Conservation (phyloP, 92 coral and sea anemone genomes). For the Phenganax subtilis region DNA sequence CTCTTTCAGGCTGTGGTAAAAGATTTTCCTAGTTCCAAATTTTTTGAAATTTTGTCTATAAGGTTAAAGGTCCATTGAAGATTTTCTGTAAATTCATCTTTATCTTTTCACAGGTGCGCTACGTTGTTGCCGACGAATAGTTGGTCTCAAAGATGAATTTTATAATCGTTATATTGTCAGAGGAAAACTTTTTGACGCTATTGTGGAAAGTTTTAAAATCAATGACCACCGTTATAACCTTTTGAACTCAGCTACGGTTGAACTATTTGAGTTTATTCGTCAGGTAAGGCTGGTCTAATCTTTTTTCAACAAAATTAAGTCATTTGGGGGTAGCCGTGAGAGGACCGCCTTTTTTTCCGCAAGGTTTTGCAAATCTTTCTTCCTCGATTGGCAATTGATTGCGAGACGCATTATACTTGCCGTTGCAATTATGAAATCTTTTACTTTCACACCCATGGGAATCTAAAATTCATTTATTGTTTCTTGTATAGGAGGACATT, state of each 20-base stretch:
- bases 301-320: no score
- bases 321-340: no score
- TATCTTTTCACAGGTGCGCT: constrained; percentile 63
- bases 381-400: neutral
- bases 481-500: constrained; percentile 73
- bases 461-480: neutral
- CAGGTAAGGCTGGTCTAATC: constrained; percentile 54
- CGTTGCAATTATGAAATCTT: neutral
- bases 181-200: constrained; percentile 86
- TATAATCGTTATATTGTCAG: constrained; percentile 96
- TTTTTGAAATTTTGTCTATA: no score
- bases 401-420: no score
- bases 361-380: no score
- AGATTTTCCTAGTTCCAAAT: no score
- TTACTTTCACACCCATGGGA: neutral
- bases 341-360: no score
- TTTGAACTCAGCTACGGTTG: constrained; percentile 92
- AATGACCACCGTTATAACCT: constrained; percentile 93
- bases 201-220: constrained; percentile 72
- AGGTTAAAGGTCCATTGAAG: no score
- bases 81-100: neutral
- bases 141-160: constrained; percentile 94
- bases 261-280: constrained; percentile 93
- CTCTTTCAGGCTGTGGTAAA: no score
- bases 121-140: constrained; percentile 87